A percentile compares a stretch with the other conserved stretches of the same genome.
Conservation (phyloP, 2,797 vertebrate species). For the Streptopelia turtur region DNA sequence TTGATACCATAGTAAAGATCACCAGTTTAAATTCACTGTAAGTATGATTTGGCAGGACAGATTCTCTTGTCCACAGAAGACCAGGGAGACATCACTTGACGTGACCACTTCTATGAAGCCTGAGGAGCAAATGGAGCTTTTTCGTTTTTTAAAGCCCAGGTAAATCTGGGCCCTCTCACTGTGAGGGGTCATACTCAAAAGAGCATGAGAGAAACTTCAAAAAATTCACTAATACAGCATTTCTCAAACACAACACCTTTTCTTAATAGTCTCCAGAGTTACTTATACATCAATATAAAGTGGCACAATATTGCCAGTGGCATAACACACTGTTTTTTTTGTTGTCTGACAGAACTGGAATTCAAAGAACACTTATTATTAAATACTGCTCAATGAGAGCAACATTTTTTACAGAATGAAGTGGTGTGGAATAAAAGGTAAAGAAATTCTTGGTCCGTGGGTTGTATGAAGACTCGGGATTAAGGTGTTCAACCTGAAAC, state of each 20-base stretch:
- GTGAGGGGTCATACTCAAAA: neutral
- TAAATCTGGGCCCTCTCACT: neutral
- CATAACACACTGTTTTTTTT: neutral
- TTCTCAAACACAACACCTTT: neutral
- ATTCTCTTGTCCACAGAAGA: neutral
- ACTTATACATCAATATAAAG: fast-evolving
- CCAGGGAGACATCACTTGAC: neutral
- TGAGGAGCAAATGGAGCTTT: neutral
- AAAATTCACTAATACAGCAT: neutral
- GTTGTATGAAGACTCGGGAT: neutral
- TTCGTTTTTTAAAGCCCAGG: neutral
- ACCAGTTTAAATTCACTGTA: neutral
- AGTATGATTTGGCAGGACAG: neutral
- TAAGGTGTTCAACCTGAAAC: neutral
- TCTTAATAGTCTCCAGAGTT: neutral
- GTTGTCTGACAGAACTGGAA: neutral
- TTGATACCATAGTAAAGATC: neutral
- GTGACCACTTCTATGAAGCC: neutral
- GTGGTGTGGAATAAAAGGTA: neutral
- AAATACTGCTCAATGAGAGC: neutral
- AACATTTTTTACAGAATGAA: neutral
- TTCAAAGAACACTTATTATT: neutral
- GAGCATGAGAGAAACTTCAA: neutral
- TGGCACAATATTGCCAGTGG: neutral
- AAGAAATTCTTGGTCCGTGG: neutral